Evolutionary conservation across 2,113 vertebrate species (phyloP), one percentile per base, ranked within the genome.

Genomic region (Halichoerus grypus): DNA sequence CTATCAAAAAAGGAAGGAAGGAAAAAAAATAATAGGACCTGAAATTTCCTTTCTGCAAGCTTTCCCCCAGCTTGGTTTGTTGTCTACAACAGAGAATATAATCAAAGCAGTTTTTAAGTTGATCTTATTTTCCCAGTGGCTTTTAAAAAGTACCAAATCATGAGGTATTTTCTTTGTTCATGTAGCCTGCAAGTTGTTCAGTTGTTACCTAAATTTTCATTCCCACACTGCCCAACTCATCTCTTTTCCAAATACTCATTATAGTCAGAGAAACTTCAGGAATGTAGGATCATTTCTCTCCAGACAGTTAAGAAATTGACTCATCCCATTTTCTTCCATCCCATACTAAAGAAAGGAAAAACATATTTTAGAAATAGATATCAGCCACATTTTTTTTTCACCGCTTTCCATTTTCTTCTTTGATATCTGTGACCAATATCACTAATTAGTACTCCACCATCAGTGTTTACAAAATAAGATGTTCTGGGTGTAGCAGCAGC

Each of bases 101-200:
- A 91, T 86, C 11, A 9, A 72, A 93, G 82, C 80, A 39, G 39
- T 65, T 91, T 96, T 84, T 51, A 63, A 93, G 67, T 59, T 88
- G 15, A 86, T 94, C 86, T 31, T 76, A 63, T 81, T 96, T 96
- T 96, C 55, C 65, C n/a, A 3, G 5, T 55, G 22, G 22, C 46
- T 93, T 95, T 91, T 63, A 31, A 74, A 63, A 93, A 88, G 26
- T 67, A 95, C 31, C 49, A 94, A 85, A 74, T 65, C 74, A 51
- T 72, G 67, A 89, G 82, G 51, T 9, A 69, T 93, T 90, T 94
- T 59, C 86, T 91, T 69, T 91, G 46, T 88, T 76, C 91, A 80
- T 31, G 1, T 55, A 72, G 31, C 59, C 69, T 88, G 63, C 81
- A 89, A 46, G 36, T 88, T 79, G 51, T 74, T 83, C 83, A 6